phyloP scores from a whole-genome alignment of 2,797 vertebrate genomes.

The Oryzias dopingdopingensis region DNA sequence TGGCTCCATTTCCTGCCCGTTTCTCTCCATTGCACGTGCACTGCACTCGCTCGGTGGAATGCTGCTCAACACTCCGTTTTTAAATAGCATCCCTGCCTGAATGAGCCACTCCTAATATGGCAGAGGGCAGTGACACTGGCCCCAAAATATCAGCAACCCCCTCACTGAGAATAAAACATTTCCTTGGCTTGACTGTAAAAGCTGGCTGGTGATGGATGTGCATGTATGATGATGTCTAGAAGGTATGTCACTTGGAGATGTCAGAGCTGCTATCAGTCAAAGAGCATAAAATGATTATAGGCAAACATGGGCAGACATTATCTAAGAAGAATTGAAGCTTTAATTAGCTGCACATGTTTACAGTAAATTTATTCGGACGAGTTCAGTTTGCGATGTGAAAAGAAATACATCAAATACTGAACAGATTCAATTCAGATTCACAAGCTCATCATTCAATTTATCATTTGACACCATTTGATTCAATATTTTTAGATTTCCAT shows the following conservation, averaged over 20 bases:
- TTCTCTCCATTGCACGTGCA: constrained; percentile 41
- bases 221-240: background rate
- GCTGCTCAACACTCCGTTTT: constrained; percentile 73
- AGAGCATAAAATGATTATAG: constrained; percentile 6
- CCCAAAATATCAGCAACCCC: constrained; percentile 71
- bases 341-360: constrained; percentile 17
- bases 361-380: background rate
- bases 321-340: constrained; percentile 6
- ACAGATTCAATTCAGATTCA: no score
- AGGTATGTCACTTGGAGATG: background rate
- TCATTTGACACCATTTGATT: no score
- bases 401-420: no score
- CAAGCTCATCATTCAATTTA: no score
- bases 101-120: constrained; percentile 77
- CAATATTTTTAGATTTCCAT: no score
- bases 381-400: no score
- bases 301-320: background rate
- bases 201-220: constrained; percentile 11
- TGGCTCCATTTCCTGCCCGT: constrained; percentile 27
- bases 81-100: constrained; percentile 75
- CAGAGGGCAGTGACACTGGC: constrained; percentile 58
- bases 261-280: constrained; percentile 13
- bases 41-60: constrained; percentile 67
- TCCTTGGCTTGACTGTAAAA: constrained; percentile 27
- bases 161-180: constrained; percentile 58